Evolutionary conservation across 1,140 invertebrate genomes (phyloP).

Genomic region (Euura saliciscinereae): DNA sequence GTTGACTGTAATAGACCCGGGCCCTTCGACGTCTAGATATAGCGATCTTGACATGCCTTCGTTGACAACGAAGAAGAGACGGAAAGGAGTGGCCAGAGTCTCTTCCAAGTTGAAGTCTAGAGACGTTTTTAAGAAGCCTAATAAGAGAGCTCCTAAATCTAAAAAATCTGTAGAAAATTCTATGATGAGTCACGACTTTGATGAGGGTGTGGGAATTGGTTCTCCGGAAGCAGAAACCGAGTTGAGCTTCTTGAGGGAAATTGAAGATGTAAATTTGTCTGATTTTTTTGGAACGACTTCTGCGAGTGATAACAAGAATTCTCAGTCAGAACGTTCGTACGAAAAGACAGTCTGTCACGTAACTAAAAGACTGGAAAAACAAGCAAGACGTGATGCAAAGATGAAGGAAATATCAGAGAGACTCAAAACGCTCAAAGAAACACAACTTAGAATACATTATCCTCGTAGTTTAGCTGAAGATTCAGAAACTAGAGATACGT

Average conservation of each 20-base stretch:
- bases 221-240: not conserved
- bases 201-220: not conserved
- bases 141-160: not conserved
- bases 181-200: not conserved
- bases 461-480: not conserved
- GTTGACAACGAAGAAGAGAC: not conserved
- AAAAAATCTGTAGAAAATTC: not conserved
- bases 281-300: too few relatives aligned
- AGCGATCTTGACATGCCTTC: not conserved
- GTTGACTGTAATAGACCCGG: slow-evolving; percentile 32
- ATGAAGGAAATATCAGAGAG: slow-evolving; percentile 35
- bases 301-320: too few relatives aligned
- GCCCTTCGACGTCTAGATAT: slow-evolving; percentile 34
- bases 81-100: not conserved
- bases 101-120: not conserved
- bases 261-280: too few relatives aligned
- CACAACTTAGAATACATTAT: slow-evolving; percentile 12
- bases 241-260: not conserved
- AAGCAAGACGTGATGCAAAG: slow-evolving; percentile 36
- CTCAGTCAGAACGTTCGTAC: too few relatives aligned
- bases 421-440: slow-evolving; percentile 26
- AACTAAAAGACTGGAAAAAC: slow-evolving; percentile 22
- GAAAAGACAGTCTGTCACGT: slow-evolving; percentile 31
- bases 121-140: not conserved
- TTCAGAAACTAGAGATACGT: not conserved